Conservation (phyloP, 1,140 invertebrate species). For the Pentalonia nigronervosa region DNA sequence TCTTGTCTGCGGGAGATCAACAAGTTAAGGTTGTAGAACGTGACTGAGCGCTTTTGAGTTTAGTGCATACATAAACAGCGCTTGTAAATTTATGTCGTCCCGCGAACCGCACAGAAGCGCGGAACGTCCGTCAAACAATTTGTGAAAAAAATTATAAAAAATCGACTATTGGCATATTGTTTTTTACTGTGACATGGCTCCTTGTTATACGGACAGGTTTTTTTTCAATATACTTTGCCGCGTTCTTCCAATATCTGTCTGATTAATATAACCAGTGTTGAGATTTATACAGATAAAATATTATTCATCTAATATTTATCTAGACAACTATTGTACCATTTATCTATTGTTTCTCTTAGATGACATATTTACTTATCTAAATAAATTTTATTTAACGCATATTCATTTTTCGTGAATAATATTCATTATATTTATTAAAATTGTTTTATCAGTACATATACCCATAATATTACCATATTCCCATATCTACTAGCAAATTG, state of each 20-base stretch:
- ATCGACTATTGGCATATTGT: neutral
- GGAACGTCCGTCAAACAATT: neutral
- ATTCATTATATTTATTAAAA: too few relatives aligned
- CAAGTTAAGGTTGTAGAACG: conserved; percentile 9
- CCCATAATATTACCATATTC: too few relatives aligned
- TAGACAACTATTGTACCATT: too few relatives aligned
- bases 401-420: too few relatives aligned
- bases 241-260: neutral
- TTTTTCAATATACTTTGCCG: neutral
- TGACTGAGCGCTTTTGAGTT: neutral
- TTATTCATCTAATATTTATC: too few relatives aligned
- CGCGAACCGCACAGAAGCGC: neutral
- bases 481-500: too few relatives aligned
- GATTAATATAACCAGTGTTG: neutral
- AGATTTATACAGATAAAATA: too few relatives aligned
- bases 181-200: neutral
- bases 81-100: neutral
- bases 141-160: neutral
- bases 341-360: too few relatives aligned
- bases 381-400: too few relatives aligned
- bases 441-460: too few relatives aligned
- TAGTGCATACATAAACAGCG: neutral
- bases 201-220: neutral
- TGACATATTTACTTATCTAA: too few relatives aligned
- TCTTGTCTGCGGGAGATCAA: neutral